Conservation (phyloP, 35 echinoderm and acorn worm genomes). For the Apostichopus japonicus region DNA sequence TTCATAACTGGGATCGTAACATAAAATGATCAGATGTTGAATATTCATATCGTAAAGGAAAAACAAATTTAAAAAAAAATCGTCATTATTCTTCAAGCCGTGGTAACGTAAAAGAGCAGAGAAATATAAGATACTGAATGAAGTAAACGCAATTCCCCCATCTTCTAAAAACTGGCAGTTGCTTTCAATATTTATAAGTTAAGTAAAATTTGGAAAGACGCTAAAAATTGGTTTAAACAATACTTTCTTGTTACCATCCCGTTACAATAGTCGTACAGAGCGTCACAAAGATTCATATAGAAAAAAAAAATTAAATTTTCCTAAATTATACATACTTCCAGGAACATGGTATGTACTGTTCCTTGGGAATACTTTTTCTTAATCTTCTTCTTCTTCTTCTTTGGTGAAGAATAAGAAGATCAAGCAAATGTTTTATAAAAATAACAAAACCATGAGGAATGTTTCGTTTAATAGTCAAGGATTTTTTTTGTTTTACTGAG, state of each 20-base stretch:
- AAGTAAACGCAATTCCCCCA: not conserved
- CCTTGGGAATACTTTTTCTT: not conserved
- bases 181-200: constrained; percentile 46
- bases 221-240: constrained; percentile 23
- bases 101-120: no score
- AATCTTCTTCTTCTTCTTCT: not conserved
- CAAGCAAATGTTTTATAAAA: constrained; percentile 44
- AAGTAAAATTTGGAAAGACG: constrained; percentile 57
- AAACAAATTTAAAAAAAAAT: no score
- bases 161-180: constrained; percentile 24
- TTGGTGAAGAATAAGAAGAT: not conserved
- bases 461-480: constrained; percentile 32
- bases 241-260: constrained; percentile 10
- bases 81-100: no score
- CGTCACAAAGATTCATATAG: not conserved
- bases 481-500: constrained; percentile 1
- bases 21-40: no score
- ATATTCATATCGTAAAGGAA: not conserved
- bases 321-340: not conserved
- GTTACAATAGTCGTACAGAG: not conserved
- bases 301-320: not conserved
- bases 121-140: no score
- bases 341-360: not conserved
- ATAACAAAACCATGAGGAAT: constrained; percentile 55
- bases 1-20: no score